phyloP scores from a whole-genome alignment of 2,888 invertebrate genomes.

The Drosophila conformis region DNA sequence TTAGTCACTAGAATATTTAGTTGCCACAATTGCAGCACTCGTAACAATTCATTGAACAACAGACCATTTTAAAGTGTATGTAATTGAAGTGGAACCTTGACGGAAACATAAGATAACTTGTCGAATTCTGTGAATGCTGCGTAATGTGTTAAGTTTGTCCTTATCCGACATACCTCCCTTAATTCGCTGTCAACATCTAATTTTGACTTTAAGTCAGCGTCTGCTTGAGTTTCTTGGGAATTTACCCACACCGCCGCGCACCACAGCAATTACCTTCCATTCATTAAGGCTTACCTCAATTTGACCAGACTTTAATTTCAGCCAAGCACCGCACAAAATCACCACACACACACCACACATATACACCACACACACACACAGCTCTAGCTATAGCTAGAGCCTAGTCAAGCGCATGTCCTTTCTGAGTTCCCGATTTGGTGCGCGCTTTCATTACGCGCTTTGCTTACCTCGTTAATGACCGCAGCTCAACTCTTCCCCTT shows the following conservation, averaged over 20 bases:
- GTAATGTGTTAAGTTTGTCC: background rate
- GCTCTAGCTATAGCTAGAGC: background rate
- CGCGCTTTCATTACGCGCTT: constrained; percentile 35
- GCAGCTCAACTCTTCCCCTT: background rate
- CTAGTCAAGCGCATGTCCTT: constrained; percentile 34
- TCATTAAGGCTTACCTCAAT: constrained; percentile 67
- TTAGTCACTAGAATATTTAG: background rate
- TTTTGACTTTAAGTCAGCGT: constrained; percentile 16
- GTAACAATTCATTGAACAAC: no score
- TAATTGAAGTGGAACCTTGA: background rate
- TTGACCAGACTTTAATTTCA: constrained; percentile 68
- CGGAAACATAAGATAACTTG: background rate
- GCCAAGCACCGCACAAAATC: constrained; percentile 21
- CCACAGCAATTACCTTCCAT: constrained; percentile 61
- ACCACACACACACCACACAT: constrained; percentile 3
- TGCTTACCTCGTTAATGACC: constrained; percentile 47
- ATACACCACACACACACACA: background rate
- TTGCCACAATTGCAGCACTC: background rate
- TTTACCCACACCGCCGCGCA: constrained; percentile 6
- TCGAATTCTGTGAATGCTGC: background rate
- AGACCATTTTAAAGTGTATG: background rate
- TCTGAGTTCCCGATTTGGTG: constrained; percentile 15
- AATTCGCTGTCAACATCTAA: constrained; percentile 14
- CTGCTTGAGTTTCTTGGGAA: constrained; percentile 15
- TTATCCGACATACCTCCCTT: background rate